These are phyloP conservation scores for Orchesella cincta DNA, from an alignment of 1,140 invertebrate species.

Conservation along the genomic window DNA sequence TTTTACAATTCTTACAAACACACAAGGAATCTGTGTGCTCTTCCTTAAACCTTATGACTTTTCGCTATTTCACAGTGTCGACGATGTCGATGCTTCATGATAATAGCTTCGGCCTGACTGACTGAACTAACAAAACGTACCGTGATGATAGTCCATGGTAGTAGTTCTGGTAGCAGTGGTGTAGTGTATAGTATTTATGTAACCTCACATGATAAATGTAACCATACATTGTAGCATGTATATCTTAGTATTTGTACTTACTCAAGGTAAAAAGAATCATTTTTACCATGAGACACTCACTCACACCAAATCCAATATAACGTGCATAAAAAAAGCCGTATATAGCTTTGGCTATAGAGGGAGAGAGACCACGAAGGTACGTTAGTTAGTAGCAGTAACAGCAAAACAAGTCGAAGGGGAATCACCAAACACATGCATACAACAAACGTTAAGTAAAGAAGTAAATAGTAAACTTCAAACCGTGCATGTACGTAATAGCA, in stretches of 20 bases:
- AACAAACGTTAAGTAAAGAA: too few species aligned
- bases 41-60: not conserved
- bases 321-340: not conserved
- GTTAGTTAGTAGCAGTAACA: not conserved
- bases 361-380: too few species aligned
- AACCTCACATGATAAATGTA: not conserved
- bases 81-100: not conserved
- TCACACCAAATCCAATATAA: not conserved
- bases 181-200: not conserved
- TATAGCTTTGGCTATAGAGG: not conserved
- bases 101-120: constrained; percentile 27
- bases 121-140: constrained; percentile 9
- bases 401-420: too few species aligned
- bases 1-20: too few species aligned
- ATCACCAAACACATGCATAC: too few species aligned
- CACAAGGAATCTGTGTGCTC: too few species aligned
- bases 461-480: too few species aligned
- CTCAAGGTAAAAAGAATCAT: not conserved
- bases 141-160: constrained; percentile 7
- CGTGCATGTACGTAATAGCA: too few species aligned
- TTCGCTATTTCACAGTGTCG: not conserved
- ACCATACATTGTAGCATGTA: not conserved
- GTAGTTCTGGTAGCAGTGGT: not conserved
- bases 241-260: not conserved
- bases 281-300: not conserved